Base-by-base conservation (phyloP, 2,113 vertebrate genomes). In the Eudyptes chrysolophus region DNA sequence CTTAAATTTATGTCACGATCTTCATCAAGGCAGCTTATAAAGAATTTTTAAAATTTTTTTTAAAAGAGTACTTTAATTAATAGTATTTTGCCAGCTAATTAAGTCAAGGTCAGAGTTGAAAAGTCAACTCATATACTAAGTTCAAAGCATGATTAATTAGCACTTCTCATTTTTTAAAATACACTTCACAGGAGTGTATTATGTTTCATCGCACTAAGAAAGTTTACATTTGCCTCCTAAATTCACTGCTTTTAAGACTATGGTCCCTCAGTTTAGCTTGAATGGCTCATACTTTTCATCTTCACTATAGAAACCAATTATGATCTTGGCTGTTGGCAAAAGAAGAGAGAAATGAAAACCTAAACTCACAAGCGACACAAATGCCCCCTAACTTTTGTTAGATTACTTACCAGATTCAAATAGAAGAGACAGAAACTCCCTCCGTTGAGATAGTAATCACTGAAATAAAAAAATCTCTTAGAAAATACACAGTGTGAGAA, bases 101-200 rank as follows among this genome's bases (percentile, higher is more conserved):
- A 82, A 90, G 40, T 64, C 38, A 76, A 87, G 89, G 44, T 92
- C 49, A 75, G 55, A 68, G 25, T 68, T 85, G 40, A 91, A 55
- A 91, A 94, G 18, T 46, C 66, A 80, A 29, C 19, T 44, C 1
- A 1, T 20, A 25, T 26, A 34, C 16, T 49, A 69, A 84, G 21
- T 82, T 92, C 34, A 95, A 89, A 94, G 65, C 9, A 79, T 49
- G 13, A 89, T 71, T 88, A 93, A 92, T 86, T 84, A 84, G 30
- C 27, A 87, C 17, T 46, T 76, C 27, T 76, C 6, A 25, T 36
- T 85, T 95, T 82, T 74, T 38, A 58, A 91, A 91, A 91, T 17
- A 30, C n/a, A 29, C 10, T 68, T 89, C 49, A 77, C 36, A 92
- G 46, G 19, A 84, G 24, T 0, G 0, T 19, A 72, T 52, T 76